Evolutionary conservation across 2,113 vertebrate species (phyloP).

Genomic region (Eupsittula cactorum): DNA sequence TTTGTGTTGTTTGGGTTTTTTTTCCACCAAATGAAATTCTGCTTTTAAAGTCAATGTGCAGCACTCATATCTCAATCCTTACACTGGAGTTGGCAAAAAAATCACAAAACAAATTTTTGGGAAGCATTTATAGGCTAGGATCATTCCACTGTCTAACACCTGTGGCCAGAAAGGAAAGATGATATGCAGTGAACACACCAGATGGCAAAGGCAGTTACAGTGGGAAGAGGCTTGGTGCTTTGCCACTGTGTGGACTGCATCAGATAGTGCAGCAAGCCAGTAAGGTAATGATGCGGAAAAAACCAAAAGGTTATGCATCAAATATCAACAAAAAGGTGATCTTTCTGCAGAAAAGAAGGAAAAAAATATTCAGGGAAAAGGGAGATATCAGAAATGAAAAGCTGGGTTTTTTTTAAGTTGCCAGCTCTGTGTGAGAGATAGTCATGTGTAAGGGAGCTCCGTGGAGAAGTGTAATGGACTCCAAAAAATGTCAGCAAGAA

Average conservation of each 20-base stretch:
- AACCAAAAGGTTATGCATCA: background rate
- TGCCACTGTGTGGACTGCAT: background rate
- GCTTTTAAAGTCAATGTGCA: background rate
- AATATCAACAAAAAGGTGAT: background rate
- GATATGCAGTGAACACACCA: background rate
- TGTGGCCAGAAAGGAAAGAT: background rate
- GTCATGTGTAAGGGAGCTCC: background rate
- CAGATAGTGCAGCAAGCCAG: background rate
- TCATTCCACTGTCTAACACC: background rate
- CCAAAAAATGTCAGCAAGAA: background rate
- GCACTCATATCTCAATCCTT: background rate
- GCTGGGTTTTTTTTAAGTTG: background rate
- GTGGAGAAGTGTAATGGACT: background rate
- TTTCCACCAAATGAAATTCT: background rate
- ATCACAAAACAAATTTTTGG: background rate
- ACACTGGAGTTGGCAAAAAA: accelerated
- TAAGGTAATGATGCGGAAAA: background rate
- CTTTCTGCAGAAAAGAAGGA: background rate
- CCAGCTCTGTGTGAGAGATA: background rate
- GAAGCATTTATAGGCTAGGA: background rate
- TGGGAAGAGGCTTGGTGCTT: background rate
- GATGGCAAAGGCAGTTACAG: constrained; percentile 30
- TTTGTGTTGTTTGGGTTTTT: accelerated
- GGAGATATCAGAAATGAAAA: background rate
- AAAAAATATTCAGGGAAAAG: background rate